Evolutionary conservation across 1,140 invertebrate species (phyloP), one percentile per base, ranked within the genome.

Genomic region (Sitophilus oryzae): DNA sequence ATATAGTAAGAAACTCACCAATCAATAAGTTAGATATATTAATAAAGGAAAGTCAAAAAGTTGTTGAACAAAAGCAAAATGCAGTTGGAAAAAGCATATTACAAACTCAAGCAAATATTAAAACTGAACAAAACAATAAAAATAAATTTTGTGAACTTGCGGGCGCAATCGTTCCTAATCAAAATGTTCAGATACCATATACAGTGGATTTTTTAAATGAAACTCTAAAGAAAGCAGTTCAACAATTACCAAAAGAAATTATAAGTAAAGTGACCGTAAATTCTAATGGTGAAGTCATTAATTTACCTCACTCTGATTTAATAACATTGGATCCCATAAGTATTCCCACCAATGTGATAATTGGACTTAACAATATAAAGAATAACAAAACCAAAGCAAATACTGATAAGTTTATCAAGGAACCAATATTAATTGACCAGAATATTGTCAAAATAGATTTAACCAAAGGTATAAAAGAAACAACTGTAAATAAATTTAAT

Each of bases 231-330:
- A 57, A 52, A n/a, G 49, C 46, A 14, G 48, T 57, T 16, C 55
- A 57, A 36, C 55, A 57, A 18, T 20, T 61, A 43, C 61, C 63
- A 38, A 67, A 67, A 58, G 66, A 68, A 40, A 48, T 57, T 20
- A 46, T 67, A 14, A 65, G 59, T 48, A 67, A 67, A 52, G 63
- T 69, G 15, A 49, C 65, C 20, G 63, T 69, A 2, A 69, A 66
- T 58, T 56, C 65, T 8, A 65, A 66, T 50, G 66, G 66, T 0
- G 67, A 69, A 54, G 65, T 69, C 45, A 59, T 69, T 21, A 65
- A 66, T 49, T 63, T 69, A 20, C 43, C 60, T 18, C 66, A 66
- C 35, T 49, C 60, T 49, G 66, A 69, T 54, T 9, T 19, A 11
- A 11, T 45, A 6, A 52, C 19, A 37, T 37, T 52, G 36, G 23